phyloP scores from a whole-genome alignment of 2,888 invertebrate genomes.

The Syrphus vitripennis region DNA sequence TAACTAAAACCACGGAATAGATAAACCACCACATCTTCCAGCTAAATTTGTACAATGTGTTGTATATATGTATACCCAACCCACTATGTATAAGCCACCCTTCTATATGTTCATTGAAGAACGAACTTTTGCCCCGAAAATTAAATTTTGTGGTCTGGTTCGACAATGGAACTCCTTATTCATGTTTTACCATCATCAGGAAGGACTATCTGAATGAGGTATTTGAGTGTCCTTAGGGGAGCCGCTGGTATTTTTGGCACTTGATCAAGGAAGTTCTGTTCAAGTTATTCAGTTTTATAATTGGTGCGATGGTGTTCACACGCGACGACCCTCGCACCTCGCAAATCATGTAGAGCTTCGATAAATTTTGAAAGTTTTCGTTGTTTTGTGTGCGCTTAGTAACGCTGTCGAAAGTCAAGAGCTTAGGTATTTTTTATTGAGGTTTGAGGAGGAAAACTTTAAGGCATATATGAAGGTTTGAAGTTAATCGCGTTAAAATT shows the following conservation, averaged over 20 bases:
- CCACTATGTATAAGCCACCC: not conserved
- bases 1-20: conserved; percentile 32
- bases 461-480: conserved; percentile 21
- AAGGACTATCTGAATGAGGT: conserved; percentile 21
- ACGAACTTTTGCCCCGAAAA: conserved; percentile 34
- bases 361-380: conserved; percentile 47
- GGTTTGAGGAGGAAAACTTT: not conserved
- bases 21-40: conserved; percentile 3
- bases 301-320: conserved; percentile 53
- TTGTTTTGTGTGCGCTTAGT: conserved; percentile 2
- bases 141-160: conserved; percentile 63
- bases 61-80: not conserved
- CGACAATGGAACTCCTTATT: not conserved
- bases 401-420: conserved; percentile 43
- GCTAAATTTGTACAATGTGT: not conserved
- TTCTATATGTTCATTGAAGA: conserved; percentile 6
- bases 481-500: conserved; percentile 43
- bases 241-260: conserved; percentile 57
- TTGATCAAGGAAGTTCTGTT: conserved; percentile 60
- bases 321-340: conserved; percentile 29
- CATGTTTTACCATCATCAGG: not conserved
- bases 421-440: conserved; percentile 16
- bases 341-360: conserved; percentile 21
- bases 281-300: conserved; percentile 43
- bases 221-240: conserved; percentile 13